These are phyloP conservation scores for Mesembrinibis cayennensis DNA, from an alignment of 2,113 vertebrate species.

Conservation along the genomic window DNA sequence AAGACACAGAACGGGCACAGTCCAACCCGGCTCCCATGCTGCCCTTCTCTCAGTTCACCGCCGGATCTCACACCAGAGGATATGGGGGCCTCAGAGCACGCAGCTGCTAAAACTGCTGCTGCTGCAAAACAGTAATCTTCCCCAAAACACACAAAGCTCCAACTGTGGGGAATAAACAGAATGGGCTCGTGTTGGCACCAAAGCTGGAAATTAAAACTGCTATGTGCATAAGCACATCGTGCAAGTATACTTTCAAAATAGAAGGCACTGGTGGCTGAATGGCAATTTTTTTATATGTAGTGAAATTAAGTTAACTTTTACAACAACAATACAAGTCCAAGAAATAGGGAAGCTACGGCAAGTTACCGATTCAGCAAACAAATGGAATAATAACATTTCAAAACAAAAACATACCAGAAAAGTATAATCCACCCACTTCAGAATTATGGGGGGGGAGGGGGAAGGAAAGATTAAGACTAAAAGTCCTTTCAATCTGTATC, in stretches of 20 bases:
- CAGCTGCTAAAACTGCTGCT: conserved; percentile 35
- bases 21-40: neutral
- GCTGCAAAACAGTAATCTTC: conserved; percentile 2
- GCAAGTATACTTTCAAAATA: neutral
- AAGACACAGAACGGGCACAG: neutral
- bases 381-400: neutral
- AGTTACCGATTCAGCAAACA: neutral
- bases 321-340: neutral
- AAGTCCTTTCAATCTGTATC: neutral
- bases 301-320: neutral
- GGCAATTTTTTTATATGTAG: neutral
- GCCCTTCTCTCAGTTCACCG: neutral
- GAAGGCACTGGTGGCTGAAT: neutral
- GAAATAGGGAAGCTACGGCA: neutral
- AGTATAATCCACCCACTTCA: neutral
- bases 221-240: neutral
- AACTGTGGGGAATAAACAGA: neutral
- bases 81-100: rapidly evolving
- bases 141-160: neutral
- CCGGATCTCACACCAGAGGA: neutral
- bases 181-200: neutral
- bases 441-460: neutral
- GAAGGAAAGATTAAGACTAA: neutral
- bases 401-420: neutral
- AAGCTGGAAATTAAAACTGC: conserved; percentile 9